A percentile compares a stretch with the other conserved stretches of the same genome.
phyloP scores from a whole-genome alignment of 2,113 vertebrate genomes.

The Todiramphus chloris region DNA sequence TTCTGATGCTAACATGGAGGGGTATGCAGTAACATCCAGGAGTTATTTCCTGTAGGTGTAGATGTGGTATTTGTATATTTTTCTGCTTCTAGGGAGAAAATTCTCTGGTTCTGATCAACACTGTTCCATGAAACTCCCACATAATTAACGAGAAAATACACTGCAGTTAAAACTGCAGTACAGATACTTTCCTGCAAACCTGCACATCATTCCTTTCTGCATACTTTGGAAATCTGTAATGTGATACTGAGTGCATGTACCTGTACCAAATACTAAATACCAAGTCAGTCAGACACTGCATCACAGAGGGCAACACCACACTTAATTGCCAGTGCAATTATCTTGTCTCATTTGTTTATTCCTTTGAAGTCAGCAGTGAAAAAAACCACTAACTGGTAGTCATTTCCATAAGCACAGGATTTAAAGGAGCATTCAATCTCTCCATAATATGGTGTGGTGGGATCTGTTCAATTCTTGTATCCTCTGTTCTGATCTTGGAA shows the following conservation, averaged over 20 bases:
- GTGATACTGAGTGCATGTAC: not conserved
- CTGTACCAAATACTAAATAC: not conserved
- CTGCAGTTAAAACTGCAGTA: not conserved
- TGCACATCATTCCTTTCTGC: not conserved
- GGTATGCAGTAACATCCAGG: not conserved
- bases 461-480: not conserved
- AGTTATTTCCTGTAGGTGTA: not conserved
- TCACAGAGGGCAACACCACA: not conserved
- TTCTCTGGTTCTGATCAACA: not conserved
- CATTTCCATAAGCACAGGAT: not conserved
- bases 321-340: not conserved
- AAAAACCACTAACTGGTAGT: not conserved
- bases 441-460: not conserved
- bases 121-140: not conserved
- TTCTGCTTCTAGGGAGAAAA: not conserved
- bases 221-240: not conserved
- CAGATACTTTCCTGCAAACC: not conserved
- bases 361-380: not conserved
- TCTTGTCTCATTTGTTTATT: not conserved
- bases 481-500: not conserved
- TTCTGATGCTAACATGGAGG: not conserved
- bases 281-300: not conserved
- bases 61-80: not conserved
- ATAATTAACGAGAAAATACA: not conserved
- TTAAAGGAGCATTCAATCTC: fast-evolving